Conservation (phyloP, 2,797 vertebrate genomes). For the Loris lydekkerianus region DNA sequence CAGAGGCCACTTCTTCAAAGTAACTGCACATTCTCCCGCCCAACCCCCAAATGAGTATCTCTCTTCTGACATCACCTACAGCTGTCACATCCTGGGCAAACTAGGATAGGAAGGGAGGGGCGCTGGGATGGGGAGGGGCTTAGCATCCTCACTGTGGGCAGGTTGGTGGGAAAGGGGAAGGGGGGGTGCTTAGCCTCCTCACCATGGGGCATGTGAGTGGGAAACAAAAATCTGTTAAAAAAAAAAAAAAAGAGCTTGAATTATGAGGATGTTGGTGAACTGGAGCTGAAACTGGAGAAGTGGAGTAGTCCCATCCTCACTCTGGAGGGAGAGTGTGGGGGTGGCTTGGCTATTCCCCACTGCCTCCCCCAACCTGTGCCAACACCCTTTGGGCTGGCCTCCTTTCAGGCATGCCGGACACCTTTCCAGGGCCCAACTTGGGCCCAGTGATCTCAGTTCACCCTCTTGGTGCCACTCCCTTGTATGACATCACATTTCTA, state of each 20-base stretch:
- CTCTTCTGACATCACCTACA: not conserved
- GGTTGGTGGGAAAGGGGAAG: too few species aligned
- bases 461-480: not conserved
- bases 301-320: not conserved
- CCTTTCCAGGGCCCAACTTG: not conserved
- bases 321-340: not conserved
- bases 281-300: not conserved
- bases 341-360: not conserved
- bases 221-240: not conserved
- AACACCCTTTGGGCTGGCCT: not conserved
- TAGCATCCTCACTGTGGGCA: not conserved
- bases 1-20: not conserved
- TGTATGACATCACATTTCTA: not conserved
- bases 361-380: not conserved
- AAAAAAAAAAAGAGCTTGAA: not conserved
- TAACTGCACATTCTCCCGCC: not conserved
- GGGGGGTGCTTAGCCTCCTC: too few species aligned
- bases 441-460: not conserved
- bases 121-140: rapidly evolving
- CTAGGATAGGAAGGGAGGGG: not conserved
- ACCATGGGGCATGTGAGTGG: too few species aligned
- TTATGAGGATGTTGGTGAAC: not conserved
- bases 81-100: not conserved
- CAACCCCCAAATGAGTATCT: not conserved
- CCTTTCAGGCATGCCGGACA: too few species aligned